Percentiles rank a stretch among this genome's conserved stretches.
phyloP scores from a whole-genome alignment of 1,140 invertebrate species.

The Palaemon carinicauda region DNA sequence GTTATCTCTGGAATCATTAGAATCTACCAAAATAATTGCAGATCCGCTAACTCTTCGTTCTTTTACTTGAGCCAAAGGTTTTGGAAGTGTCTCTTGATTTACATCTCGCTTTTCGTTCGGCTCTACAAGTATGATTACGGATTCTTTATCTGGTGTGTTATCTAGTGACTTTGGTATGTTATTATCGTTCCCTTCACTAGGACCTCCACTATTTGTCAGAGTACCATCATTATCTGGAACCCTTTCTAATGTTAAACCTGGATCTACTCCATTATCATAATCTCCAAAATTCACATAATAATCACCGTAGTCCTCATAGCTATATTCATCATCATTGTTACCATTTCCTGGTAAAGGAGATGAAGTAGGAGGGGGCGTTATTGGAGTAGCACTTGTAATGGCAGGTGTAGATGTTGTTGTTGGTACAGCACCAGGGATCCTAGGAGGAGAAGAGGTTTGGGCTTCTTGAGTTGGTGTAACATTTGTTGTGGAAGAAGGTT shows the following conservation, averaged over 20 bases:
- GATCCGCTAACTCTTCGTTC: too few relatives aligned
- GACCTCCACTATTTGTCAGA: too few relatives aligned
- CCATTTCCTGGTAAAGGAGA: neutral
- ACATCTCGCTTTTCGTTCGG: neutral
- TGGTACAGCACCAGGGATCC: conserved; percentile 17
- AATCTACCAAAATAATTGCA: too few relatives aligned
- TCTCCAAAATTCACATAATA: neutral
- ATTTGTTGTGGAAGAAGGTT: neutral
- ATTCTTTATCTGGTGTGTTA: neutral
- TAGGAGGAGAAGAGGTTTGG: neutral
- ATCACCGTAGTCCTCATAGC: neutral
- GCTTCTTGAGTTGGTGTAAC: neutral
- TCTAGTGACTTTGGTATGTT: too few relatives aligned
- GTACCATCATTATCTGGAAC: too few relatives aligned
- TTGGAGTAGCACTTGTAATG: neutral
- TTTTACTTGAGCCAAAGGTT: too few relatives aligned
- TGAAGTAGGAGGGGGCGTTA: neutral
- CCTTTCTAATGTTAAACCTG: neutral
- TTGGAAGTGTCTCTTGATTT: too few relatives aligned
- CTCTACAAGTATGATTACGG: conserved; percentile 18
- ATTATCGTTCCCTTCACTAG: too few relatives aligned
- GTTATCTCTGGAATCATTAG: too few relatives aligned
- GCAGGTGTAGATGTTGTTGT: neutral
- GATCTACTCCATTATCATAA: neutral
- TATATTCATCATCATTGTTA: conserved; percentile 5